phyloP scores from a whole-genome alignment of 1,140 invertebrate genomes.

The Papilio machaon region DNA sequence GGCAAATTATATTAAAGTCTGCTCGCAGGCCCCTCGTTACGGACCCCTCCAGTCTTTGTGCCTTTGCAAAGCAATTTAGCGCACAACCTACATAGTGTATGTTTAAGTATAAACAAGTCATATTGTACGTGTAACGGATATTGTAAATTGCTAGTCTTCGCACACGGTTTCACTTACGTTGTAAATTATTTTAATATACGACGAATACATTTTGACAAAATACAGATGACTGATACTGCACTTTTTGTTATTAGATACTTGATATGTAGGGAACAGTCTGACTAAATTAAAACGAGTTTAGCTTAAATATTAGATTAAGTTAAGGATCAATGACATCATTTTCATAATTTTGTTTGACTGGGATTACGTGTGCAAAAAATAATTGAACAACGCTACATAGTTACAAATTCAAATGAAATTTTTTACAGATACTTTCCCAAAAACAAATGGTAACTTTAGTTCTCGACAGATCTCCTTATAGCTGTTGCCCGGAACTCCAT shows the following conservation, averaged over 20 bases:
- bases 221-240: not conserved
- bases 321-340: too few species aligned
- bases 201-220: not conserved
- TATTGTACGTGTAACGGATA: slow-evolving; percentile 19
- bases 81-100: slow-evolving; percentile 2
- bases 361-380: too few species aligned
- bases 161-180: not conserved
- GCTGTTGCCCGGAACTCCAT: too few species aligned
- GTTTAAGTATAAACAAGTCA: slow-evolving; percentile 24
- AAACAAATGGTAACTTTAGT: too few species aligned
- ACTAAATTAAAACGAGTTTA: too few species aligned
- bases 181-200: not conserved
- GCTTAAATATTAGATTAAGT: too few species aligned
- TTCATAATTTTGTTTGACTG: too few species aligned
- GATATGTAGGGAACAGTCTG: too few species aligned
- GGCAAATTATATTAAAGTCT: slow-evolving; percentile 27
- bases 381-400: too few species aligned
- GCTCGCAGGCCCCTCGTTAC: slow-evolving; percentile 25
- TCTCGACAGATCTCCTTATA: not conserved
- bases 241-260: too few species aligned
- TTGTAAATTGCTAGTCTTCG: not conserved
- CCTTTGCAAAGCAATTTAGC: slow-evolving; percentile 28
- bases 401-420: too few species aligned
- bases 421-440: not conserved
- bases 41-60: slow-evolving; percentile 27